These are phyloP conservation scores for Zosterops lateralis DNA, from an alignment of 2,113 vertebrate genomes.

Conservation along the genomic window DNA sequence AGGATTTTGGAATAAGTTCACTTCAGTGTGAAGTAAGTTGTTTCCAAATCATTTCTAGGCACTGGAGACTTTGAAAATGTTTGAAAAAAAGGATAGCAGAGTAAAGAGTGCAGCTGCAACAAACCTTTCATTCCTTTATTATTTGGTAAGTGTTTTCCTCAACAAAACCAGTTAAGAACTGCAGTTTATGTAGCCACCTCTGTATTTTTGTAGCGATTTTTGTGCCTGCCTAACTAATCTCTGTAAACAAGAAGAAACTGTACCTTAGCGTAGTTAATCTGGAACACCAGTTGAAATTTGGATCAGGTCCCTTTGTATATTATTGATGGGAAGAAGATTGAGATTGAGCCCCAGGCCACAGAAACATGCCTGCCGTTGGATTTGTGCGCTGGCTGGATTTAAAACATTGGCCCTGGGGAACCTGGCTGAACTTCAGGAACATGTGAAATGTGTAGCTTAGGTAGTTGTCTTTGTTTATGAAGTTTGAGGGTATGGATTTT, in stretches of 20 bases:
- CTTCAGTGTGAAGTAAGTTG: not conserved
- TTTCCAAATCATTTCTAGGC: constrained; percentile 77
- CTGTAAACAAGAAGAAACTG: not conserved
- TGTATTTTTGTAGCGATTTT: not conserved
- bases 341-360: not conserved
- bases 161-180: not conserved
- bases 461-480: not conserved
- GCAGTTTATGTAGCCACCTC: not conserved
- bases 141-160: constrained; percentile 81
- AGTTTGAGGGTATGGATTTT: not conserved
- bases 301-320: not conserved
- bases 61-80: constrained; percentile 91
- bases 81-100: constrained; percentile 95
- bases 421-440: not conserved
- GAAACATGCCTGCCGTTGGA: not conserved
- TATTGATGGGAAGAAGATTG: not conserved
- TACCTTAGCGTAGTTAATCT: not conserved
- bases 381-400: not conserved
- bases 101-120: constrained; percentile 96
- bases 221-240: not conserved
- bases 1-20: not conserved
- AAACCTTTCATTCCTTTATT: constrained; percentile 93
- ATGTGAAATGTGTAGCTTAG: not conserved
- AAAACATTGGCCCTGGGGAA: not conserved
- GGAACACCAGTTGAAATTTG: not conserved